Percentiles rank a stretch among this genome's conserved stretches.
Evolutionary conservation across 2,888 invertebrate species (phyloP).

Genomic region (Ophioninae sp.): DNA sequence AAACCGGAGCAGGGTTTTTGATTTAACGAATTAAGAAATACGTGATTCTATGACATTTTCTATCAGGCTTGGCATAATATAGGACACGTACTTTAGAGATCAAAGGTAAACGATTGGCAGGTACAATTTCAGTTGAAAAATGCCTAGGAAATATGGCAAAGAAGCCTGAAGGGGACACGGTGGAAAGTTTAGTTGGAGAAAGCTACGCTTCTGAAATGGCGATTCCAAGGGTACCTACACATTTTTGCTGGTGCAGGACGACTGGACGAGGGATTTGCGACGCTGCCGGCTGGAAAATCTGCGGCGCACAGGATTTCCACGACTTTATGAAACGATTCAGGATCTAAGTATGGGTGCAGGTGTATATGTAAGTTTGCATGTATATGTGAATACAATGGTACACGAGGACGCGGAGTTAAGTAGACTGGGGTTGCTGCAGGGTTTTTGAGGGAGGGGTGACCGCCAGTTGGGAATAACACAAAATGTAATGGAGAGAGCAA

Average conservation of each 20-base stretch:
- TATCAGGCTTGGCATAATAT: no score
- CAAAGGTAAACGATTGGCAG: conserved; percentile 15
- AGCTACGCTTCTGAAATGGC: conserved; percentile 35
- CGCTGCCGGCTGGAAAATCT: conserved; percentile 64
- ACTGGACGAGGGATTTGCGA: conserved; percentile 63
- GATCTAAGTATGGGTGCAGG: conserved; percentile 4
- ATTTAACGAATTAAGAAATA: no score
- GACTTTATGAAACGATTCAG: conserved; percentile 67
- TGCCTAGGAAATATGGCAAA: neutral
- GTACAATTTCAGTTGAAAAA: neutral
- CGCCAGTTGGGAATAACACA: conserved; percentile 52
- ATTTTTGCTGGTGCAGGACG: conserved; percentile 29
- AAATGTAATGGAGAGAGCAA: conserved; percentile 63
- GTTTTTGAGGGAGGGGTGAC: conserved; percentile 17
- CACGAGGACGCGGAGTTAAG: conserved; percentile 12
- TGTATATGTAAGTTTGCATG: neutral
- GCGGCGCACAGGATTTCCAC: conserved; percentile 68
- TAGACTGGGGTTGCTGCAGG: neutral
- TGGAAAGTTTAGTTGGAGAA: conserved; percentile 33
- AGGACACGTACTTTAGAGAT: neutral
- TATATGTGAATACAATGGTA: neutral
- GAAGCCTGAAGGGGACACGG: neutral
- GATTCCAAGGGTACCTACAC: conserved; percentile 10
- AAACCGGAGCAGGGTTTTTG: no score
- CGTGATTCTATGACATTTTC: no score